Percentiles rank a stretch among this genome's conserved stretches.
Evolutionary conservation across 1,140 invertebrate species (phyloP).

Genomic region (Drosophila ficusphila): DNA sequence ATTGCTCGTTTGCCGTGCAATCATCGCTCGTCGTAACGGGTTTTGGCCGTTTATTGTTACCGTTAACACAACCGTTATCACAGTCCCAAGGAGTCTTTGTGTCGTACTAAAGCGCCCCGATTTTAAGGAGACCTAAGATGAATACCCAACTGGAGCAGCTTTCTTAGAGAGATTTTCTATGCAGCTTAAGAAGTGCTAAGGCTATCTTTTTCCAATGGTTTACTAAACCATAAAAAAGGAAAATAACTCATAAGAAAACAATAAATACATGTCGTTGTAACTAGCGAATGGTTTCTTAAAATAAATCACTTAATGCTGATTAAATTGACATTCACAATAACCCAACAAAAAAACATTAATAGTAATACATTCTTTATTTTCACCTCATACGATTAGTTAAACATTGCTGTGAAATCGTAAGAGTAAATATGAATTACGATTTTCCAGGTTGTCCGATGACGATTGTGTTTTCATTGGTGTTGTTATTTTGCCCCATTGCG

Average conservation of each 20-base stretch:
- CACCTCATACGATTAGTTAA: no score
- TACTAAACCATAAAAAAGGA: background rate
- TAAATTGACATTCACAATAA: no score
- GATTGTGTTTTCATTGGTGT: background rate
- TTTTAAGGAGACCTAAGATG: conserved; percentile 38
- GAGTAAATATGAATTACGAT: no score
- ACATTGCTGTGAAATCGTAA: no score
- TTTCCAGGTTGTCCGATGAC: no score
- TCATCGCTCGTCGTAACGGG: conserved; percentile 73
- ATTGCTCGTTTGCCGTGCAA: conserved; percentile 79
- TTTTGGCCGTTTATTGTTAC: conserved; percentile 72
- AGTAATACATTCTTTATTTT: no score
- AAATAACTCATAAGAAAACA: no score
- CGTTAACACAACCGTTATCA: conserved; percentile 33
- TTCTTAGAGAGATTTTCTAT: background rate
- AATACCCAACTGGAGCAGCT: background rate
- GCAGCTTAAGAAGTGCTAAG: no score
- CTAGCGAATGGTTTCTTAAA: no score
- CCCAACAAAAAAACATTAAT: no score
- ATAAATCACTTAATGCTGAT: no score
- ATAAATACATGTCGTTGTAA: no score
- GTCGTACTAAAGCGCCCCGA: conserved; percentile 52
- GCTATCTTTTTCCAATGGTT: background rate
- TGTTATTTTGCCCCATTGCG: background rate
- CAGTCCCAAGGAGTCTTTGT: conserved; percentile 23